phyloP scores from a whole-genome alignment of 2,113 vertebrate species.

The Hemiprocne comata region DNA sequence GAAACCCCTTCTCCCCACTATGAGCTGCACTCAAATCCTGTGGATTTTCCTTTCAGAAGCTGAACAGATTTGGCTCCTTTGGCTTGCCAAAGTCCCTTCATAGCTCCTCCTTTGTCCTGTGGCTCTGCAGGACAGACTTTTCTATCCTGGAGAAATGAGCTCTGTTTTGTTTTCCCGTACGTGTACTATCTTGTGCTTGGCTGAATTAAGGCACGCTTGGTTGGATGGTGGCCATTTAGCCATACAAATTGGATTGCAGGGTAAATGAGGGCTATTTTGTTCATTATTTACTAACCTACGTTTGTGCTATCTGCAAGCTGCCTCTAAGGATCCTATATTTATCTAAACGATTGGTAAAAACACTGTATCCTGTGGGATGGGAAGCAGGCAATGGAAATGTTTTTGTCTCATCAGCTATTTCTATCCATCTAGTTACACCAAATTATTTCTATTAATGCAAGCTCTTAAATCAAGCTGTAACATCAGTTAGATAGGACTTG shows the following conservation, averaged over 20 bases:
- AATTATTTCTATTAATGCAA: not conserved
- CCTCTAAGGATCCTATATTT: not conserved
- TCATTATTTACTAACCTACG: not conserved
- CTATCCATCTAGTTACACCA: not conserved
- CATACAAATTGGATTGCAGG: not conserved
- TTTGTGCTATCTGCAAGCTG: not conserved
- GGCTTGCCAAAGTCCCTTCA: not conserved
- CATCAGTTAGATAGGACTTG: not conserved
- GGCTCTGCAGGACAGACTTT: not conserved
- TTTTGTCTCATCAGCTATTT: not conserved
- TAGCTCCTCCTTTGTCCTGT: not conserved
- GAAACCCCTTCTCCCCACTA: not conserved
- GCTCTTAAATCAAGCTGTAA: conserved; percentile 24
- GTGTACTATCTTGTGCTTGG: conserved; percentile 7
- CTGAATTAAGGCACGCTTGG: not conserved
- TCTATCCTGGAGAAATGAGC: not conserved
- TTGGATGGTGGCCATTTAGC: conserved; percentile 27
- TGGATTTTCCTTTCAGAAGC: not conserved
- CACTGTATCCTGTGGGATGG: not conserved
- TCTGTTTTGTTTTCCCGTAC: not conserved
- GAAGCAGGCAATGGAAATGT: not conserved
- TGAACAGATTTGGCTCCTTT: not conserved
- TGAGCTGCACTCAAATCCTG: not conserved
- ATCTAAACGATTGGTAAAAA: not conserved
- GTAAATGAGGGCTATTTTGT: not conserved